phyloP scores from a whole-genome alignment of 2,113 vertebrate genomes.

The Ceyx melanurus region DNA sequence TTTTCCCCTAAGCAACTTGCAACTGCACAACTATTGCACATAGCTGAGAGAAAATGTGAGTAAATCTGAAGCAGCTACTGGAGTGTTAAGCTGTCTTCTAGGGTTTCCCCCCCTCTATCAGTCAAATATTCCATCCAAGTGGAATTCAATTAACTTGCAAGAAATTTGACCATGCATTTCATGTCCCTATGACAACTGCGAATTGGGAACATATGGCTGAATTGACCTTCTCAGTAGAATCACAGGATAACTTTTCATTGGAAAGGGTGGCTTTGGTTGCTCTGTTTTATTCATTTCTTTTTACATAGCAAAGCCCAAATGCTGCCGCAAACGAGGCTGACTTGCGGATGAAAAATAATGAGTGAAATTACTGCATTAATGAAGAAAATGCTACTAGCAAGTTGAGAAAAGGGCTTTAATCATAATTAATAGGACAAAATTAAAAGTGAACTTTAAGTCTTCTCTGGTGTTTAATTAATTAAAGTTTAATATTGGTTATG shows the following conservation, averaged over 20 bases:
- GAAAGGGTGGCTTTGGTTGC: not conserved
- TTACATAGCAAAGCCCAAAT: not conserved
- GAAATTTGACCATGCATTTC: slow-evolving; percentile 42
- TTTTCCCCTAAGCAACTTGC: not conserved
- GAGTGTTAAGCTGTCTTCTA: not conserved
- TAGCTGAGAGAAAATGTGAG: not conserved
- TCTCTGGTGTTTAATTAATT: not conserved
- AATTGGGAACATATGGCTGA: slow-evolving; percentile 9
- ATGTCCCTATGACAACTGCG: slow-evolving; percentile 44
- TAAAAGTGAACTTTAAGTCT: not conserved
- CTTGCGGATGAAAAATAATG: not conserved
- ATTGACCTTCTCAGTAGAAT: slow-evolving; percentile 18
- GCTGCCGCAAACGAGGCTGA: not conserved
- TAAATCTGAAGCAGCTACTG: not conserved
- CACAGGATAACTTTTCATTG: not conserved
- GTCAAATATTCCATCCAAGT: slow-evolving; percentile 50
- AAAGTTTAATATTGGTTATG: not conserved
- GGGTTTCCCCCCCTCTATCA: not conserved
- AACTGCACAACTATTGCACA: not conserved
- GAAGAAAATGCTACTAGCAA: not conserved
- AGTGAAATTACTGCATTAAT: not conserved
- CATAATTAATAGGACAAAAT: slow-evolving; percentile 9
- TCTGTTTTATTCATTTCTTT: not conserved
- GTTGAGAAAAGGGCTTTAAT: not conserved
- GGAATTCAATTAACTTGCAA: slow-evolving; percentile 55